Base-by-base conservation (phyloP, 2,113 vertebrate species). In the Peucedramus taeniatus region DNA sequence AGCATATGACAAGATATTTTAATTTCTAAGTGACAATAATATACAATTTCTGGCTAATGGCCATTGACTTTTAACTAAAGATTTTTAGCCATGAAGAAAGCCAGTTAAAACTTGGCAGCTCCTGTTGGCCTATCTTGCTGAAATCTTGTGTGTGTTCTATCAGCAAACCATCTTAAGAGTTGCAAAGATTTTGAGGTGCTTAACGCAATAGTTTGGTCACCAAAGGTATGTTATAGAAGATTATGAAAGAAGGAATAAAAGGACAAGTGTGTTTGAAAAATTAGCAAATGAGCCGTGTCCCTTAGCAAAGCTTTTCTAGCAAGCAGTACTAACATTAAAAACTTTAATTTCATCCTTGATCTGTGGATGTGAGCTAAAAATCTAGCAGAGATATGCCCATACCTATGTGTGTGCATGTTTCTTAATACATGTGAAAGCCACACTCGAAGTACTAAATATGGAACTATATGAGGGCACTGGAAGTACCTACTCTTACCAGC, bases 361-460 rank as follows among this genome's bases (percentile, higher is more conserved):
- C 10, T 6, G 2, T 59, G 23, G 19, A 70, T 81, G 20, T 24
- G 53, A 85, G 33, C 37, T 80, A 51, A 85, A 94, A 93, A 51
- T 72, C n/a, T 15, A 63, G 57, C 26, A 49, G 40, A 79, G 17
- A 26, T 12, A 39, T 0, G 0, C 20, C 7, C 0, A 0, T 17
- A 4, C 3, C 3, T 51, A 16, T 64, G 5, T 53, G 24, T 20
- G 12, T 39, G 37, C 21, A 7, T 63, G 15, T 61, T 40, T 54
- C 21, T 74, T 65, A 81, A 39, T 59, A 28, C 18, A 33, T 59
- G 0, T 45, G 60, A 66, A 89, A 81, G 35, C 45, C 30, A 45
- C 14, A 7, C 11, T 56, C 10, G 3, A 37, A 76, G 26, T 69
- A 50, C 8, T 69, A n/a, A 75, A n/a, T 80, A 42, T 30, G 53